Evolutionary conservation across 37 sponge, comb jelly and placozoan species (phyloP).

Genomic region (Petrosia ficiformis): DNA sequence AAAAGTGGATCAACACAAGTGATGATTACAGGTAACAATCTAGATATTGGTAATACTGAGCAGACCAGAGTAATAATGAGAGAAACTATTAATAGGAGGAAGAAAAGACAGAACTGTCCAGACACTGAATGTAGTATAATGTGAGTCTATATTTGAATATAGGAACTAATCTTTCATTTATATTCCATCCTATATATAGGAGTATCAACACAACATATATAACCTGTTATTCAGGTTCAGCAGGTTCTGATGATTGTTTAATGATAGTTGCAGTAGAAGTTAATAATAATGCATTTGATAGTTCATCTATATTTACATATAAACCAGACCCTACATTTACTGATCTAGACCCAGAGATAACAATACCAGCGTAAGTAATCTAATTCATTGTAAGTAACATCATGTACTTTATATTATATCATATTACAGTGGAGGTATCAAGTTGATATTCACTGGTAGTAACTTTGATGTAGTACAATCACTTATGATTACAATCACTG

Average conservation of each 20-base stretch:
- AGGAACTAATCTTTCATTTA: not conserved
- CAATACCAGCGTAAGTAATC: constrained; percentile 44
- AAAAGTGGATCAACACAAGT: constrained; percentile 65
- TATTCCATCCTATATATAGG: not conserved
- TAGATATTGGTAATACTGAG: constrained; percentile 59
- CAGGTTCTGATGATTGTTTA: not conserved
- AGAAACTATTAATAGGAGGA: not conserved
- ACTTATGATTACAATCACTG: constrained; percentile 24
- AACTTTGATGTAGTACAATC: constrained; percentile 37
- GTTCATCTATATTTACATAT: constrained; percentile 28
- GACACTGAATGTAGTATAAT: constrained; percentile 1
- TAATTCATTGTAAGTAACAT: not conserved
- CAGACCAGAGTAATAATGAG: constrained; percentile 26
- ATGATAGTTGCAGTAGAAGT: constrained; percentile 8
- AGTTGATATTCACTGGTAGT: constrained; percentile 37
- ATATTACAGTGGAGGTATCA: constrained; percentile 51
- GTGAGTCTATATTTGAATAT: constrained; percentile 4
- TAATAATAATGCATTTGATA: constrained; percentile 5
- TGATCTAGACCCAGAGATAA: constrained; percentile 6
- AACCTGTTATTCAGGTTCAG: not conserved
- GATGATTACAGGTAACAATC: constrained; percentile 46
- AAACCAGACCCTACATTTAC: constrained; percentile 35
- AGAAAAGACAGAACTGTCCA: not conserved
- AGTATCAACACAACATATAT: not conserved
- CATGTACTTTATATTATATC: not conserved